Conservation (phyloP, 2,113 vertebrate genomes). For the Passerina amoena region DNA sequence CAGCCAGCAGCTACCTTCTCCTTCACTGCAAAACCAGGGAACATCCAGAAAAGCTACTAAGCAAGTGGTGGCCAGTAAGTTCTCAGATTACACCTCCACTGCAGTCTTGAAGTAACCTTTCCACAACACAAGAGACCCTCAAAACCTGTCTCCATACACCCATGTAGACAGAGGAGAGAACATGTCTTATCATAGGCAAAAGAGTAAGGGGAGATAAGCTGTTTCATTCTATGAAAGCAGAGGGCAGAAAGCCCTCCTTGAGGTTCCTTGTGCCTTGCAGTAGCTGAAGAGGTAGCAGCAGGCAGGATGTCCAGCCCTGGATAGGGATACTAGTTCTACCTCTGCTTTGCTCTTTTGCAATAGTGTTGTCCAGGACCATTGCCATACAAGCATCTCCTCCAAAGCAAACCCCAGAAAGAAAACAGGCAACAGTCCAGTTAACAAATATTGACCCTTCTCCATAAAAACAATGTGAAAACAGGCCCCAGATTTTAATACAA, state of each 20-base stretch:
- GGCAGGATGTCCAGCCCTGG: background rate
- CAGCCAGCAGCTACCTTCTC: background rate
- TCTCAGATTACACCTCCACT: background rate
- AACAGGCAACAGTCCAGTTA: background rate
- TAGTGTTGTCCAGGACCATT: background rate
- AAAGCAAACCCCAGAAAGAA: background rate
- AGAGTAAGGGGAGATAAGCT: background rate
- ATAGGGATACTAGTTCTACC: background rate
- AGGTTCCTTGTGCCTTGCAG: background rate
- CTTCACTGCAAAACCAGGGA: background rate
- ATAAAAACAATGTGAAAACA: background rate
- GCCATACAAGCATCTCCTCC: background rate
- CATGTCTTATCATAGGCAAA: background rate
- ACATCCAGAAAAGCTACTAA: background rate
- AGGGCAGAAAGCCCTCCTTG: background rate
- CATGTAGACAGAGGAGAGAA: background rate
- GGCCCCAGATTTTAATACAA: constrained; percentile 11
- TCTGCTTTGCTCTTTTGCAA: background rate
- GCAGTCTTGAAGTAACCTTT: background rate
- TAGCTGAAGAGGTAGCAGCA: background rate
- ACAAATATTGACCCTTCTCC: background rate
- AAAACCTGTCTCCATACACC: background rate
- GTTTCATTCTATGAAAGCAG: background rate
- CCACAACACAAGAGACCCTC: background rate
- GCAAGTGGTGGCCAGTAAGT: background rate